phyloP scores from a whole-genome alignment of 2,113 vertebrate genomes.

The Marmota monax region DNA sequence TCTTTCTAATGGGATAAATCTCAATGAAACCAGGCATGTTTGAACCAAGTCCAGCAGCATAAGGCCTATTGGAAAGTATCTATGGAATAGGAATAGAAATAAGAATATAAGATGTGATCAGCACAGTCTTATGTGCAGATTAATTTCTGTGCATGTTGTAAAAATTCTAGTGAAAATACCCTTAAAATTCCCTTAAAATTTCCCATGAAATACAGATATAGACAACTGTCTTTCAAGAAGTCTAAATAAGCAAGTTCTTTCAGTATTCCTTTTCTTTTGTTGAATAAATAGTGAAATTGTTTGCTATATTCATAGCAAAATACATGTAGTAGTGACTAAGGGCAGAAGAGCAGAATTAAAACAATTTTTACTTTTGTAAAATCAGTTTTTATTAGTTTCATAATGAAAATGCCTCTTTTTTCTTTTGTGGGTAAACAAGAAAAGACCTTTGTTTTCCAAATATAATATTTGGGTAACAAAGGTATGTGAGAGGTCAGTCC shows the following conservation, averaged over 20 bases:
- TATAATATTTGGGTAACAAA: not conserved
- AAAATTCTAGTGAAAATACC: not conserved
- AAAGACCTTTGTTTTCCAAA: conserved; percentile 45
- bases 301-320: not conserved
- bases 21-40: not conserved
- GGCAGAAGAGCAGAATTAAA: not conserved
- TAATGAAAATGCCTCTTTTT: conserved; percentile 3
- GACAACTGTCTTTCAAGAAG: not conserved
- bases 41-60: not conserved
- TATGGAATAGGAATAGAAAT: not conserved
- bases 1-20: conserved; percentile 52
- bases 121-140: not conserved
- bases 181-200: not conserved
- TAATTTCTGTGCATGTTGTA: not conserved
- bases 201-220: not conserved
- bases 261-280: not conserved
- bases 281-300: not conserved
- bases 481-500: not conserved
- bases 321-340: not conserved
- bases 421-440: not conserved
- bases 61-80: not conserved
- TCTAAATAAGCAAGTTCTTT: not conserved
- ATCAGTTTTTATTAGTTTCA: conserved; percentile 25
- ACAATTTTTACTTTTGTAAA: conserved; percentile 20
- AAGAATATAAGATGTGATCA: not conserved